Evolutionary conservation across 2,888 invertebrate genomes (phyloP).

Genomic region (Drosophila infuscata): DNA sequence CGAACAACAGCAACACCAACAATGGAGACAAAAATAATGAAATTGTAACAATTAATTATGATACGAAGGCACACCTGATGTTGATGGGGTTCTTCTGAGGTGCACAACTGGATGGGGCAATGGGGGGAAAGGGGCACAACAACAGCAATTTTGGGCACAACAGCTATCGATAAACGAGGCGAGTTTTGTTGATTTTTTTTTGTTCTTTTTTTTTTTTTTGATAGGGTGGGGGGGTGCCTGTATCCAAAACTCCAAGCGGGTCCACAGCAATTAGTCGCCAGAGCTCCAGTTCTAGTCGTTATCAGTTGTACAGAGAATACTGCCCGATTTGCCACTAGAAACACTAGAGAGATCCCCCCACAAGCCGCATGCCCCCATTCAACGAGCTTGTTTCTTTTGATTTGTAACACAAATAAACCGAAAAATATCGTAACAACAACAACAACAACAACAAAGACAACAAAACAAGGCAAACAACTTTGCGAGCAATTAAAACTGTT

Average conservation of each 20-base stretch:
- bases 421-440: slow-evolving; percentile 45
- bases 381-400: slow-evolving; percentile 56
- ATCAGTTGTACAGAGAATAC: slow-evolving; percentile 40
- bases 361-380: neutral
- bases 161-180: slow-evolving; percentile 49
- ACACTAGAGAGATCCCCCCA: neutral
- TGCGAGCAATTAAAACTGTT: slow-evolving; percentile 77
- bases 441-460: slow-evolving; percentile 40
- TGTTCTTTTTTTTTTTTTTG: neutral
- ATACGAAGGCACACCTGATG: slow-evolving; percentile 38
- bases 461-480: slow-evolving; percentile 67
- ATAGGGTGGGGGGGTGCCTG: neutral
- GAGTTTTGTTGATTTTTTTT: slow-evolving; percentile 6
- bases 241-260: slow-evolving; percentile 11
- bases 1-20: slow-evolving; percentile 13
- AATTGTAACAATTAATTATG: slow-evolving; percentile 78
- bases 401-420: slow-evolving; percentile 70
- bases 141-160: slow-evolving; percentile 63
- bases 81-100: slow-evolving; percentile 1
- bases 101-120: neutral
- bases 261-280: slow-evolving; percentile 58
- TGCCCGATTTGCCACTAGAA: slow-evolving; percentile 29
- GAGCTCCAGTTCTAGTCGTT: slow-evolving; percentile 25
- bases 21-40: slow-evolving; percentile 55
- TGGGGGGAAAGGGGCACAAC: slow-evolving; percentile 24